Conservation (phyloP, 2,113 vertebrate species). For the Emydocephalus ijimae region DNA sequence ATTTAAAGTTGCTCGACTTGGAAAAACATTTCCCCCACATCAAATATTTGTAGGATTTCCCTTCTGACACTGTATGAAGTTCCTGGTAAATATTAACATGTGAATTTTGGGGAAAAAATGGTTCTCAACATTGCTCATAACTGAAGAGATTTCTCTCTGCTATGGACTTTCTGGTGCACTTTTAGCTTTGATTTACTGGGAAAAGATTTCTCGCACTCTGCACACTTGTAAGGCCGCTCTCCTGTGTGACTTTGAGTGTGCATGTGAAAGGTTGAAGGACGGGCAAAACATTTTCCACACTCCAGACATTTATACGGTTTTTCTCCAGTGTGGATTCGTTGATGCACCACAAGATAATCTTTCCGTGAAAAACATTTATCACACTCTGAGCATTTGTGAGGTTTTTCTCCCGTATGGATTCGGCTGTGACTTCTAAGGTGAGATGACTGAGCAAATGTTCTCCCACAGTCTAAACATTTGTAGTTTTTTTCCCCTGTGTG, state of each 20-base stretch:
- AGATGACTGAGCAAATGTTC: not conserved
- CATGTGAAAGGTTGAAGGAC: accelerated
- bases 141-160: not conserved
- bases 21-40: not conserved
- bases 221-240: not conserved
- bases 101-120: not conserved
- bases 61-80: not conserved
- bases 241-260: not conserved
- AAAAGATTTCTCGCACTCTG: not conserved
- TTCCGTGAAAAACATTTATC: not conserved
- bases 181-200: not conserved
- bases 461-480: not conserved
- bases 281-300: not conserved
- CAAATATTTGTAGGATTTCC: not conserved
- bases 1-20: too few relatives aligned
- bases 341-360: not conserved
- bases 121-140: not conserved
- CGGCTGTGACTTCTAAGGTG: not conserved
- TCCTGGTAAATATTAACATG: not conserved
- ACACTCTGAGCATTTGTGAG: not conserved
- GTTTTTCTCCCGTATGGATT: not conserved
- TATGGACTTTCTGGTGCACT: too few relatives aligned
- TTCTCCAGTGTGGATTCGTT: not conserved
- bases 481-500: not conserved
- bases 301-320: not conserved